Base-by-base conservation (phyloP, 2,113 vertebrate genomes). In the Entomyzon cyanotis region DNA sequence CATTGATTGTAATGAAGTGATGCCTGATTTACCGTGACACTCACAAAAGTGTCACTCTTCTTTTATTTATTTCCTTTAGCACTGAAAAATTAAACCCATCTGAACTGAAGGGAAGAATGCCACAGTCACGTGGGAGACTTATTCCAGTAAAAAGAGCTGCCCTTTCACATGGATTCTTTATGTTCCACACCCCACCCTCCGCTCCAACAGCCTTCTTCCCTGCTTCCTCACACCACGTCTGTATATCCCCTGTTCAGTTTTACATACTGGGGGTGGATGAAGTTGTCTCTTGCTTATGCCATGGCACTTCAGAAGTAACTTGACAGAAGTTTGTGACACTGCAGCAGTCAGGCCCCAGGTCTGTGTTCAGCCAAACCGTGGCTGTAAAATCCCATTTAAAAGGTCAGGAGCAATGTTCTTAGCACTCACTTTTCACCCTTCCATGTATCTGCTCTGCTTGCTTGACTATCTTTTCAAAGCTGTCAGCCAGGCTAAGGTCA, bases 331-430 rank as follows among this genome's bases (percentile, higher is more conserved):
- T 76, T 91, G 59, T 88, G 85, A 42, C 19, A 39, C 25, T 84
- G 33, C 33, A 63, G 69, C 70, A 52, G 50, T 55, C 64, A 89
- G 68, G 58, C 88, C 49, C 17, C 68, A 21, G 46, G 56, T 74
- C 67, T 27, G 17, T 74, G 56, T 92, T 96, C 87, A 84, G 94
- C 68, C 93, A 87, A 88, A 84, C 70, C 17, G 12, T 75, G 71
- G 58, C 88, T 92, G 94, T 56, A 65, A 73, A 95, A 79, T 91
- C 75, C 89, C 81, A 94, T 94, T 94, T 89, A 94, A 97, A 98
- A 96, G 89, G 88, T 97, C 87, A 97, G 49, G 39, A 87, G 80
- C 68, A 90, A 67, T 84, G 82, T 97, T 97, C 93, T 95, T 65
- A 42, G 86, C 83, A 94, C 80, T 93, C 5, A 18, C 37, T 68